Base-by-base conservation (phyloP, 2,113 vertebrate genomes). In the Seriola rivoliana region DNA sequence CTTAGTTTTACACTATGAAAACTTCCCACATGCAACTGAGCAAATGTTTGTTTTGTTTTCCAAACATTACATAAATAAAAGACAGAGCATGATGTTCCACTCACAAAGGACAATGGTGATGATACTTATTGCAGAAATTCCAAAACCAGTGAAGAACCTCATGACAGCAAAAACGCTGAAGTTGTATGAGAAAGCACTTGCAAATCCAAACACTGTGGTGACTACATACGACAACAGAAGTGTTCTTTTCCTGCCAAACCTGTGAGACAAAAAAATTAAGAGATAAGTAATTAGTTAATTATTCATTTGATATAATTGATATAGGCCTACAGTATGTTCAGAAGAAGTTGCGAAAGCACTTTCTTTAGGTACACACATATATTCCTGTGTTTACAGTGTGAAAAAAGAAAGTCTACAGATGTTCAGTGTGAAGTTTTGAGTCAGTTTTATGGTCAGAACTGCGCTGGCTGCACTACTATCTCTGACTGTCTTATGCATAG, bases 121-220 rank as follows among this genome's bases (percentile, higher is more conserved):
- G 12, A 95, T 91, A 71, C 87, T 93, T 60, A 95, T 90, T 69
- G 94, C 95, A 19, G 92, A 85, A n/a, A 92, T 13, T 25, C 85
- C 88, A 16, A 94, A 19, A 80, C 93, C 94, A 34, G 93, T 92
- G 14, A 93, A 89, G 81, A 95, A 95, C 58, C 92, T 92, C 93
- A 91, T 90, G 34, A 81, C 78, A 19, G 88, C 86, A 83, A 95
- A 95, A 81, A 89, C 84, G 52, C 44, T 0, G 7, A 89, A 93
- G 74, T 84, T 88, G 48, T 70, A 21, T 0, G 93, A 91, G 34
- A 94, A 90, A 63, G 91, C 90, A 38, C 92, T 92, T n/a, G 84
- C 88, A 25, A 92, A 68, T 44, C 86, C 91, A 83, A 94, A 91
- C 9, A 66, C 0, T 36, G 77, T 8, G 2, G 84, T 58, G 1